Base-by-base conservation (phyloP, 35 echinoderm and acorn worm species). In the Ptychodera flava region DNA sequence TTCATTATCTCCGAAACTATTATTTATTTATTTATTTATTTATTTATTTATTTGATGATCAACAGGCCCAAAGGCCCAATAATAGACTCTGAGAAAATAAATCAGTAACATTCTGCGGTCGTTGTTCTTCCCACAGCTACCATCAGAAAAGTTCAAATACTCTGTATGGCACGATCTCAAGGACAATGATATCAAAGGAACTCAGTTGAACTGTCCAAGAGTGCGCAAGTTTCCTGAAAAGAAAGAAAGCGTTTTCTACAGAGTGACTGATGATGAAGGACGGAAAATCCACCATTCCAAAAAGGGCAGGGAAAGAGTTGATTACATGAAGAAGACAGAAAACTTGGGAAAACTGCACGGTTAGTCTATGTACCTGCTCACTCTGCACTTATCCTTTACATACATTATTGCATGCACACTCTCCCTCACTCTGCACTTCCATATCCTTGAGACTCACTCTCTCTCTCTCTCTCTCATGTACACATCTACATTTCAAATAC, bases 161-260 rank as follows among this genome's bases (percentile, higher is more conserved):
- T 89, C 91, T 32, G 30, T 91, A 27, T 97, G 91, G 91, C 92
- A 97, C 53, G 92, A 97, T 34, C 84, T 97, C 28, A 77, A 78
- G 16, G 88, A 30, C 84, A 97, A 93, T 87, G 91, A 93, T 10
- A 81, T 97, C 53, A 90, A 83, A 78, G 95, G 95, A 0, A 87
- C 80, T 53, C 86, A 93, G 34, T 79, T 97, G 0, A 77, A 90
- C 82, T 76, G 87, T 45, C 95, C 95, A 31, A 37, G 95, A 37
- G 94, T 97, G 0, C 64, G 95, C 30, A 91, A 87, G 78, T 91
- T 86, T 31, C 95, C 95, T 0, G 85, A 85, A 35, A 53, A 89
- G 78, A 97, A 97, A 64, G 91, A 97, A 32, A 91, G 91, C 33
- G 86, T 91, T 0, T 97, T 93, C n/a, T 87, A 91, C 82, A 92